Evolutionary conservation across 2,113 vertebrate genomes (phyloP).

Genomic region (Thamnaconus septentrionalis): DNA sequence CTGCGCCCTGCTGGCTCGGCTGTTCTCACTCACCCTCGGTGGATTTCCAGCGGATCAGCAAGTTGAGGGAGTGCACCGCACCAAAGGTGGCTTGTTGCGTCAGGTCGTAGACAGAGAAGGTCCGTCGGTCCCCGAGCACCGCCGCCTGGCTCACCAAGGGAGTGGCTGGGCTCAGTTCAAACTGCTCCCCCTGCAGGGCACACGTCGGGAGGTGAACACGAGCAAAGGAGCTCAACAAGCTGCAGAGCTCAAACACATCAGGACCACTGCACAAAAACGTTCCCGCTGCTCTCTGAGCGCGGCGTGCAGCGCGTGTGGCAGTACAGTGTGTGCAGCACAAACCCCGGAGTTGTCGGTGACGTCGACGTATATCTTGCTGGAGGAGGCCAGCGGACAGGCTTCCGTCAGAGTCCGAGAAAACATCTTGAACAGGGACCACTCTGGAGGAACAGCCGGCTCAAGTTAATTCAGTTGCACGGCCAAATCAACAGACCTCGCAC

Average conservation of each 20-base stretch:
- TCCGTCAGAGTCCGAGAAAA: slow-evolving; percentile 95
- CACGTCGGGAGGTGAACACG: not conserved
- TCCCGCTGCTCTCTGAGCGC: no score
- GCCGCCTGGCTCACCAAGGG: slow-evolving; percentile 75
- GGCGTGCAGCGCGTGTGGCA: not conserved
- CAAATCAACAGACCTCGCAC: not conserved
- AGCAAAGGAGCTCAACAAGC: no score
- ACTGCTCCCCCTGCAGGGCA: slow-evolving; percentile 81
- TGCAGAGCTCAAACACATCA: no score
- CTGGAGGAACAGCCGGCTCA: slow-evolving; percentile 66
- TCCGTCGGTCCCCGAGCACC: slow-evolving; percentile 85
- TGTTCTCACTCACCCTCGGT: slow-evolving; percentile 78
- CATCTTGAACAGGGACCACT: slow-evolving; percentile 98
- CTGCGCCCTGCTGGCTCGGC: not conserved
- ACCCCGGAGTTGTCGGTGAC: slow-evolving; percentile 88
- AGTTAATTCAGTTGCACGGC: slow-evolving; percentile 1
- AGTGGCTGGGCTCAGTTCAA: slow-evolving; percentile 85
- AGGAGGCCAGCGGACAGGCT: slow-evolving; percentile 88
- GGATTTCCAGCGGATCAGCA: slow-evolving; percentile 89
- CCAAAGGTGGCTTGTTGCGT: slow-evolving; percentile 81
- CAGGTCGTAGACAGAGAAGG: slow-evolving; percentile 89
- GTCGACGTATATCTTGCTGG: slow-evolving; percentile 93
- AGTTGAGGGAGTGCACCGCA: slow-evolving; percentile 84
- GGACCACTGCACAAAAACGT: no score
- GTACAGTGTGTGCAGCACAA: not conserved